phyloP scores from a whole-genome alignment of 2,888 invertebrate genomes.

The Xestia c-nigrum region DNA sequence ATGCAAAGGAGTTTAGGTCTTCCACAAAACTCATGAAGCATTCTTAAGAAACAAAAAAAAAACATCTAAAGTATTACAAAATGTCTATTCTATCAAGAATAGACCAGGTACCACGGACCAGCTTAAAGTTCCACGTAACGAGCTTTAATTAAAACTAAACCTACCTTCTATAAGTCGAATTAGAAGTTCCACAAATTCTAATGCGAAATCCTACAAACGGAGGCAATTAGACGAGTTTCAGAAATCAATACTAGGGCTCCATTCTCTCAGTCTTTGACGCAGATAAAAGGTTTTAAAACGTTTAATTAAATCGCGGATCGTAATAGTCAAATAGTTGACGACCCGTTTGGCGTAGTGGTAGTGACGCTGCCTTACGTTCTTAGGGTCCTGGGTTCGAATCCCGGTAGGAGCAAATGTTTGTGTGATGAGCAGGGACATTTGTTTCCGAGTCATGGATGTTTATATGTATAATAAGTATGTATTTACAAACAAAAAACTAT shows the following conservation, averaged over 20 bases:
- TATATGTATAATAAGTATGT: too few species aligned
- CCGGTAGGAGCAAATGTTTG: too few species aligned
- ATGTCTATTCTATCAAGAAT: neutral
- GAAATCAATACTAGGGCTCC: constrained; percentile 20
- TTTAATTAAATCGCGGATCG: neutral
- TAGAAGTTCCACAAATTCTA: constrained; percentile 23
- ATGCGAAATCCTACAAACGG: constrained; percentile 5
- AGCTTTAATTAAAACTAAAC: constrained; percentile 43
- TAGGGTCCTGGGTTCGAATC: too few species aligned
- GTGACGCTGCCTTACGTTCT: too few species aligned
- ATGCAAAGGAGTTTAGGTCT: too few species aligned
- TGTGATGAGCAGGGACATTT: too few species aligned
- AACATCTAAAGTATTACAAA: neutral
- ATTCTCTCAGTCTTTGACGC: neutral
- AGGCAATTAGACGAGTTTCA: constrained; percentile 21
- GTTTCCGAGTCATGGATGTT: too few species aligned
- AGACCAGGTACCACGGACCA: neutral
- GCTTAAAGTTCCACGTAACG: neutral
- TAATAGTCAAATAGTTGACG: too few species aligned
- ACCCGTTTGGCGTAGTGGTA: too few species aligned
- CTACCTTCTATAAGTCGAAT: constrained; percentile 3
- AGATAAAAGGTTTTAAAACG: neutral
- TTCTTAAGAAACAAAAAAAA: neutral
- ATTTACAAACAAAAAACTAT: too few species aligned
- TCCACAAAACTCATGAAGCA: neutral